These are phyloP conservation scores for Colinus virginianus DNA, from an alignment of 2,113 vertebrate species.

Conservation along the genomic window DNA sequence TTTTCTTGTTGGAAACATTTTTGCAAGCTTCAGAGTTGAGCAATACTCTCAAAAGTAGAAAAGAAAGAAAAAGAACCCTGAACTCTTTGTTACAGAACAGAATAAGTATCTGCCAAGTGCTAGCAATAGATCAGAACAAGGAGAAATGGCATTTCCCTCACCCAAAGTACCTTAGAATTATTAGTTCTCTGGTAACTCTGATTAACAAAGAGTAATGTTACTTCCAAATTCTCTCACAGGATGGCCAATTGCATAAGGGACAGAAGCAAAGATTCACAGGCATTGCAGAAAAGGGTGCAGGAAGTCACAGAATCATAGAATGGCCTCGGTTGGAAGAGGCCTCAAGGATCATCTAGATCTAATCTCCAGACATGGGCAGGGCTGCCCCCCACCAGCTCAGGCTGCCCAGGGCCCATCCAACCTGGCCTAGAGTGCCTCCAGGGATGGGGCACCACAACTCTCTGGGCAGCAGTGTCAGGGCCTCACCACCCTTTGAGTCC, in stretches of 20 bases:
- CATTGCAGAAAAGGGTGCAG: neutral
- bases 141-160: neutral
- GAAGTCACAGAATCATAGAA: neutral
- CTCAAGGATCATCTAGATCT: neutral
- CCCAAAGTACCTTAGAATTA: neutral
- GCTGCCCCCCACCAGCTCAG: neutral
- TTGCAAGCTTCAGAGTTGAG: neutral
- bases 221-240: neutral
- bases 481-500: neutral
- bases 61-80: fast-evolving
- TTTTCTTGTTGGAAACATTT: neutral
- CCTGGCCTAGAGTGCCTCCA: neutral
- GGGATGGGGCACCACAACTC: neutral
- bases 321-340: neutral
- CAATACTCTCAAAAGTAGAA: neutral
- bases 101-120: neutral
- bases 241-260: neutral
- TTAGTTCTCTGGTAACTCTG: neutral
- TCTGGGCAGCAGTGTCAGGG: neutral
- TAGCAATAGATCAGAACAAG: neutral
- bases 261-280: neutral
- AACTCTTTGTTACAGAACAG: neutral
- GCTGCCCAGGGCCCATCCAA: neutral
- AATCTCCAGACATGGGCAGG: neutral
- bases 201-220: neutral